Evolutionary conservation across 2,113 vertebrate genomes (phyloP).

Genomic region (Mugil cephalus): DNA sequence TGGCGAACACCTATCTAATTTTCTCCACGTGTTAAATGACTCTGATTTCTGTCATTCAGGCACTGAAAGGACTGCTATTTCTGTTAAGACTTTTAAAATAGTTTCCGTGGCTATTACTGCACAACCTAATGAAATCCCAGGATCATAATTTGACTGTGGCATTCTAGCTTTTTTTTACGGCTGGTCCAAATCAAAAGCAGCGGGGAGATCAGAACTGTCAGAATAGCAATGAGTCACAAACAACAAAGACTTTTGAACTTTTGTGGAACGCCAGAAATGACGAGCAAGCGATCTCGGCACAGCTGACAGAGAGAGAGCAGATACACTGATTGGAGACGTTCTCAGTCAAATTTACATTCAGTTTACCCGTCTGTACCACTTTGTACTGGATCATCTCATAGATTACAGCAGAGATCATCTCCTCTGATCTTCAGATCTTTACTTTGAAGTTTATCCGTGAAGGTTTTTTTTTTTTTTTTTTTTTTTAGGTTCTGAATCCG

Average conservation of each 20-base stretch:
- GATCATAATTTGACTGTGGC: constrained; percentile 12
- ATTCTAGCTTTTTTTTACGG: constrained; percentile 9
- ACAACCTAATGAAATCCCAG: background rate
- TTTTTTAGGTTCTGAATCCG: no score
- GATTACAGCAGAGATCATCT: background rate
- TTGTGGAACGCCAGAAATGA: constrained; percentile 1
- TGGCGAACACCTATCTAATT: constrained; percentile 17
- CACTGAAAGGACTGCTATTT: constrained; percentile 2
- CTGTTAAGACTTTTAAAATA: constrained; percentile 20
- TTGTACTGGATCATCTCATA: background rate
- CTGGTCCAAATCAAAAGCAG: constrained; percentile 18
- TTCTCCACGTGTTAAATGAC: constrained; percentile 3
- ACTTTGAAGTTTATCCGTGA: background rate
- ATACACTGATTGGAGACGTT: constrained; percentile 3
- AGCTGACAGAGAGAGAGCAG: constrained; percentile 1
- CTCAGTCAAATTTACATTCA: background rate
- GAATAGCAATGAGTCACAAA: constrained; percentile 8
- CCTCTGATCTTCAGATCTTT: constrained; percentile 2
- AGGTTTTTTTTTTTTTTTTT: no score
- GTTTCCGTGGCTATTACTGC: background rate
- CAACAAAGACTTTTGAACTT: constrained; percentile 8
- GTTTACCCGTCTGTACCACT: background rate
- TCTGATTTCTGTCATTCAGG: constrained; percentile 6
- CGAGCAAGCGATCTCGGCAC: constrained; percentile 8
- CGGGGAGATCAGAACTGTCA: constrained; percentile 19